phyloP scores from a whole-genome alignment of 2,797 vertebrate species.

The Tragopan temminckii region DNA sequence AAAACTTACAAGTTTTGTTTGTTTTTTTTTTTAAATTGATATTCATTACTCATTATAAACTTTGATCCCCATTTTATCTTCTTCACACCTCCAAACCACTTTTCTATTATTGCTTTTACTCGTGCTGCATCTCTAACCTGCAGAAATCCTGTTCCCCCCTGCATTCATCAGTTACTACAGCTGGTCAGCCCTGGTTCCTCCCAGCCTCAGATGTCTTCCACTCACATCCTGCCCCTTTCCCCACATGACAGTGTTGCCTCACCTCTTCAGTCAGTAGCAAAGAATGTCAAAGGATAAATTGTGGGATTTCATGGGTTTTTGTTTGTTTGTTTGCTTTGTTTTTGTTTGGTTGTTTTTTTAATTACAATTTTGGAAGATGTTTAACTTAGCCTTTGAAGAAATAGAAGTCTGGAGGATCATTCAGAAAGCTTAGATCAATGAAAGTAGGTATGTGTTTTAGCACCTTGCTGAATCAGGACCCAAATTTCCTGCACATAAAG shows the following conservation, averaged over 20 bases:
- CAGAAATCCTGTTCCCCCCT: neutral
- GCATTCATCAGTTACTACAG: neutral
- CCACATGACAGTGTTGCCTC: rapidly evolving
- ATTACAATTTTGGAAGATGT: neutral
- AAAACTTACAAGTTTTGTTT: neutral
- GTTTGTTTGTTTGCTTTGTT: neutral
- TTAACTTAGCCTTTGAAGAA: neutral
- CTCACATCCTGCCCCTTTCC: neutral
- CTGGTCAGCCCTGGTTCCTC: neutral
- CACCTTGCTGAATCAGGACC: neutral
- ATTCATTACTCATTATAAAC: neutral
- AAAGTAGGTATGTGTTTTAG: neutral
- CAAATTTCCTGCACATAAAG: neutral
- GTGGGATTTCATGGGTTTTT: neutral
- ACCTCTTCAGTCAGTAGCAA: neutral
- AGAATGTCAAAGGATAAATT: neutral
- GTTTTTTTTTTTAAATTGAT: neutral
- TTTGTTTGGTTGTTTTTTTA: neutral
- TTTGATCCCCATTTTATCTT: neutral
- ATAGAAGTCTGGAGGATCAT: neutral
- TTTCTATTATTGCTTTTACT: neutral
- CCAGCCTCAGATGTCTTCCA: neutral
- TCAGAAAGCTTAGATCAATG: neutral
- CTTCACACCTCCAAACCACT: neutral
- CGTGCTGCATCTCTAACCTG: neutral